Conservation (phyloP, 92 coral and sea anemone species). For the Plumapathes pennacea region DNA sequence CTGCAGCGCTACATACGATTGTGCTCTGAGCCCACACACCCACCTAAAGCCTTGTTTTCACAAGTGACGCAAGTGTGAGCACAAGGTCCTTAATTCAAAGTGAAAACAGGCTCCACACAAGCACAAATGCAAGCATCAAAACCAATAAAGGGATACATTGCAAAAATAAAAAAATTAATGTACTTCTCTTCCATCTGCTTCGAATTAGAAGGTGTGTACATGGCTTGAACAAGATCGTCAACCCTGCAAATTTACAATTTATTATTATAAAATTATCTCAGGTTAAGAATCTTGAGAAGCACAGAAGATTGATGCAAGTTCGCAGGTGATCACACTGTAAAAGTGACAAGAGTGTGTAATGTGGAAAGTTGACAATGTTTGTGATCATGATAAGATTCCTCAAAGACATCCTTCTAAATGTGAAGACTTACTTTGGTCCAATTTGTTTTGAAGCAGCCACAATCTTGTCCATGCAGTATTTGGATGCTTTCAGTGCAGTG, state of each 20-base stretch:
- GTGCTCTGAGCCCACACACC: no score
- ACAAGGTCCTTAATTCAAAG: no score
- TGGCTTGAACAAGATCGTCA: slow-evolving; percentile 80
- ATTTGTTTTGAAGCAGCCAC: slow-evolving; percentile 63
- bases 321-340: background rate
- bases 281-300: no score
- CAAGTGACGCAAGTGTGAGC: no score
- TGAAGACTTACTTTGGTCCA: slow-evolving; percentile 56
- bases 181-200: slow-evolving; percentile 72
- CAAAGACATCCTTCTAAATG: no score
- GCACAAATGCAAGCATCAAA: background rate
- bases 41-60: no score
- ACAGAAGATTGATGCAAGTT: no score
- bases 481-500: slow-evolving; percentile 37
- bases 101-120: no score
- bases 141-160: background rate
- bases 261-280: background rate
- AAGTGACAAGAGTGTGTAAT: background rate
- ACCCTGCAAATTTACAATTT: slow-evolving; percentile 36
- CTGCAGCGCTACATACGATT: no score
- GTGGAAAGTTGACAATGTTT: background rate
- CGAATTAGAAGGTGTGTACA: slow-evolving; percentile 84
- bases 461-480: slow-evolving; percentile 48
- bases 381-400: no score
- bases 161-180: background rate